phyloP scores from a whole-genome alignment of 37 sponge, comb jelly and placozoan genomes.

The Agelas oroides region DNA sequence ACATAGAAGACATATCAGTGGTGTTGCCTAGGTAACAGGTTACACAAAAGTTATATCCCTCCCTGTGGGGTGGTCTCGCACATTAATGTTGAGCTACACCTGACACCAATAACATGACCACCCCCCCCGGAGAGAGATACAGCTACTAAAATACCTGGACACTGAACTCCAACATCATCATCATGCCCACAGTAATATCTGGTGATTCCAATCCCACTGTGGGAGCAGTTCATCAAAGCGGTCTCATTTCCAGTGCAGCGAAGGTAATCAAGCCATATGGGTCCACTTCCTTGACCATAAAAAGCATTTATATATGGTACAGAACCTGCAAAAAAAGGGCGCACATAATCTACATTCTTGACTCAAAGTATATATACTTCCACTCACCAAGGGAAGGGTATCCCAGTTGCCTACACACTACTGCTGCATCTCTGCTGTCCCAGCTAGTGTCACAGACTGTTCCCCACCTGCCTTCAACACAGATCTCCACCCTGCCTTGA shows the following conservation, averaged over 20 bases:
- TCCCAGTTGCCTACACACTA: constrained; percentile 36
- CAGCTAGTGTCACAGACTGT: too few species aligned
- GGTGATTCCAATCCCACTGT: neutral
- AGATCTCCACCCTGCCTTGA: too few species aligned
- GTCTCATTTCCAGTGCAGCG: constrained; percentile 2
- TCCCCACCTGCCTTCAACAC: too few species aligned
- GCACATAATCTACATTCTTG: too few species aligned
- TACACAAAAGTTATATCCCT: too few species aligned
- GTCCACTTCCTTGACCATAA: neutral
- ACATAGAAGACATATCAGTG: too few species aligned
- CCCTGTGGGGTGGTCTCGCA: too few species aligned
- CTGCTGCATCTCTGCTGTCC: constrained; percentile 10
- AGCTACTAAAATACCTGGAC: neutral
- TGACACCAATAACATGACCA: too few species aligned
- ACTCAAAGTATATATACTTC: too few species aligned
- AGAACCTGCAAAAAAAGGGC: constrained; percentile 1
- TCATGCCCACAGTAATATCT: neutral
- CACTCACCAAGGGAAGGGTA: neutral
- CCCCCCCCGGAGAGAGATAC: too few species aligned
- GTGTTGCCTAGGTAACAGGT: too few species aligned
- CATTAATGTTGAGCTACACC: too few species aligned
- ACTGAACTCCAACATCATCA: constrained; percentile 5
- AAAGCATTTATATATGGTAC: neutral
- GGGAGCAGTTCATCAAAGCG: neutral
- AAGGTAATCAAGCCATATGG: neutral